Conservation (phyloP, 2,797 vertebrate genomes). For the Anisognathus igniventris region DNA sequence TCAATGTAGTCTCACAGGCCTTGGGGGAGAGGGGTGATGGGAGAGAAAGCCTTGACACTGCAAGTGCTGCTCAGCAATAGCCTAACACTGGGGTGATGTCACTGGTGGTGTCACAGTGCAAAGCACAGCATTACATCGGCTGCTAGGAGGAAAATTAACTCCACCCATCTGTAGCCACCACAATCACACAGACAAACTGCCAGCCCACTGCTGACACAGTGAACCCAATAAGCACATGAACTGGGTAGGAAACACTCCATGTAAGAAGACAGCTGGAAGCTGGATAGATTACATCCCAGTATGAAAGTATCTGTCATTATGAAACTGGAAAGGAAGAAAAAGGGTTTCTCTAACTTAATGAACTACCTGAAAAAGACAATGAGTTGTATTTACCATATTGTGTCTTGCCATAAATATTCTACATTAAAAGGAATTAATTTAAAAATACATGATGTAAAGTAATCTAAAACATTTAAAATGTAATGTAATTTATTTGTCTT, state of each 20-base stretch:
- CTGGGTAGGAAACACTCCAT: background rate
- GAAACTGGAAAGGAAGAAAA: background rate
- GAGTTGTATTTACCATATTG: background rate
- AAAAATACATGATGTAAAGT: background rate
- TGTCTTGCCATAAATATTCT: background rate
- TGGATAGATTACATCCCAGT: background rate
- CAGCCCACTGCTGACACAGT: background rate
- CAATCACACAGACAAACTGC: background rate
- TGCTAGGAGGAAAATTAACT: background rate
- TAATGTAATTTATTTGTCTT: background rate
- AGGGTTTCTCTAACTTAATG: background rate
- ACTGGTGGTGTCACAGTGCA: background rate
- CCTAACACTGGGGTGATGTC: background rate
- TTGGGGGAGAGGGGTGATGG: background rate
- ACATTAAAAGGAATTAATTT: background rate
- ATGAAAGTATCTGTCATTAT: background rate
- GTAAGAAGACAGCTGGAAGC: background rate
- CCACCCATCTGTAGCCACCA: background rate
- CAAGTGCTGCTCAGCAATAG: background rate
- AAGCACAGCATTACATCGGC: background rate
- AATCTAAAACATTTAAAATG: background rate
- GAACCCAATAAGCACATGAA: background rate
- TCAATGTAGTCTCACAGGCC: background rate
- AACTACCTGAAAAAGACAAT: background rate
- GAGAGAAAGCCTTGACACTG: background rate